Evolutionary conservation across 2,888 invertebrate species (phyloP), one percentile per base, ranked within the genome.

Genomic region (Lutraria lutraria): DNA sequence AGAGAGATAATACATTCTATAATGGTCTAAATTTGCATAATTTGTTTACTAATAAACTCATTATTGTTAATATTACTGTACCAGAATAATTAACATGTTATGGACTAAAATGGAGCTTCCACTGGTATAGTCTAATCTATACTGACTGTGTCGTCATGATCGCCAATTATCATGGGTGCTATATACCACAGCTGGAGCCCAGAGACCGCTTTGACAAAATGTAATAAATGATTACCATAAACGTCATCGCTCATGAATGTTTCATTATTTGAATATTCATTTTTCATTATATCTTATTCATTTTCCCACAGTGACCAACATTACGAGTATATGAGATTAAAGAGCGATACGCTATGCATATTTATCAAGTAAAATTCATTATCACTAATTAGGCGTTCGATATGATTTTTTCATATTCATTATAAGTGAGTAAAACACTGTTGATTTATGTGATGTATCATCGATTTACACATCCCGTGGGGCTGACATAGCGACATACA

Each of bases 41-140:
- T 76, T 68, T 76, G 76, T 76, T 76, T 76, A 34, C 76, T 31
- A 76, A 76, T 76, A 76, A 76, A 76, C 16, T 4, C 29, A 76
- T 31, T 34, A 19, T 34, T 12, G 15, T 76, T 16, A 15, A 31
- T 2, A 76, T 76, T 76, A 19, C 34, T 19, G 19, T 31, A 76
- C 76, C 1, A 31, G 16, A 76, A 76, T 76, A 34, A 76, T 76
- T 76, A 76, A 31, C 76, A 76, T 76, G 31, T 76, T 34, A 31
- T 25, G 34, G 76, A 34, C 31, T 34, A 16, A 31, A 76, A 31
- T 19, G 16, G 3, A 34, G 31, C 12, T 31, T 19, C 31, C 15
- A 16, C 25, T 8, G n/a, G 6, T 4, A 3, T 25, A 3, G 63
- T 6, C n/a, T 68, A n/a, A 68, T n/a, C 63, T 68, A 25, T n/a